These are phyloP conservation scores for Conchocele bisecta DNA, from an alignment of 2,888 invertebrate genomes.

Conservation along the genomic window DNA sequence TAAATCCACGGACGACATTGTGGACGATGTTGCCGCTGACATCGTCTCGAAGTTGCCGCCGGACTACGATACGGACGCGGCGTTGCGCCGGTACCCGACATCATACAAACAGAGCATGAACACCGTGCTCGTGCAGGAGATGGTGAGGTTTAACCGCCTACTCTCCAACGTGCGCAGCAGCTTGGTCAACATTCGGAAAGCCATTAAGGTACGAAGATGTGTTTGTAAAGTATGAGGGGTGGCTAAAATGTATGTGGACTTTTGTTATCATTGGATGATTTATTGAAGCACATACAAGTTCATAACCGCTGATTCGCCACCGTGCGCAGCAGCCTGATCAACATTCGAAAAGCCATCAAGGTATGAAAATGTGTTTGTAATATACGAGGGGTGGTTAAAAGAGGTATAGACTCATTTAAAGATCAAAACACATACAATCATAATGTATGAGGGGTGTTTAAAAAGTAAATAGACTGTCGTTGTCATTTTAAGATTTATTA, in stretches of 20 bases:
- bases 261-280: too few species aligned
- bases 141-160: constrained; percentile 83
- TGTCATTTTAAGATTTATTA: too few species aligned
- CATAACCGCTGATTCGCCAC: constrained; percentile 80
- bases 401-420: too few species aligned
- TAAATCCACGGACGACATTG: constrained; percentile 90
- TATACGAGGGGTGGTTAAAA: too few species aligned
- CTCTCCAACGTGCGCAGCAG: constrained; percentile 79
- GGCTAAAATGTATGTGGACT: too few species aligned
- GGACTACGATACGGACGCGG: constrained; percentile 82
- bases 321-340: constrained; percentile 79
- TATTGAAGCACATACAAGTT: too few species aligned
- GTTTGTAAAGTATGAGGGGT: too few species aligned
- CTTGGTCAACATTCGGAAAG: constrained; percentile 81
- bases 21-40: constrained; percentile 90
- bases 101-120: constrained; percentile 83
- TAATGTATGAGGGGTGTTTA: too few species aligned
- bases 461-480: too few species aligned
- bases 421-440: too few species aligned
- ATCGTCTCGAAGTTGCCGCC: constrained; percentile 86
- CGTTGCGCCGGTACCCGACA: constrained; percentile 82
- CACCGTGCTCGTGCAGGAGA: constrained; percentile 84
- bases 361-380: too few species aligned
- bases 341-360: constrained; percentile 83
- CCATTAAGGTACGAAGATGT: constrained; percentile 83